phyloP scores from a whole-genome alignment of 2,797 vertebrate species.

The Phrynocephalus vlangalii region DNA sequence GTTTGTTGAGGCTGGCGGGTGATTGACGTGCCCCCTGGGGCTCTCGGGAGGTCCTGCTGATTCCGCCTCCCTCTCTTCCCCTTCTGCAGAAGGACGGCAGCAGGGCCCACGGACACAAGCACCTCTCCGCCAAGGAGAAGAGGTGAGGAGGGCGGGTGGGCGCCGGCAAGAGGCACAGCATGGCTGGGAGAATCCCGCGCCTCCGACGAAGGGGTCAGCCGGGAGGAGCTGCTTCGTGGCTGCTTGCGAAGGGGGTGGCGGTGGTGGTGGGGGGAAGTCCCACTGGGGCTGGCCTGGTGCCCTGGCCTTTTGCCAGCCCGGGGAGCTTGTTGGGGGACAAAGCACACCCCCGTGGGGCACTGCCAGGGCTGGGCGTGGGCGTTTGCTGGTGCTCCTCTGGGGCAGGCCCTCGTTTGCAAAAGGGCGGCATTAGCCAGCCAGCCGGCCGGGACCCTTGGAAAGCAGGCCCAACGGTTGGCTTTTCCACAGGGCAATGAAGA shows the following conservation, averaged over 20 bases:
- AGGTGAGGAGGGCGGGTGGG: slow-evolving; percentile 79
- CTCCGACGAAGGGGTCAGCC: too few relatives aligned
- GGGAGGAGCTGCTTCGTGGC: not conserved
- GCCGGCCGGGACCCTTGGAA: not conserved
- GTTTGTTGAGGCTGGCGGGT: not conserved
- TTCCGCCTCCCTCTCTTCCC: slow-evolving; percentile 12
- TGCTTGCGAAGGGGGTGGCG: not conserved
- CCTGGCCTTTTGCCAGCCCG: not conserved
- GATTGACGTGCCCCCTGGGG: not conserved
- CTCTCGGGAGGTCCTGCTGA: not conserved
- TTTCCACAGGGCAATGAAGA: slow-evolving; percentile 89
- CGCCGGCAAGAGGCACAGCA: not conserved
- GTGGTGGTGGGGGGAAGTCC: too few relatives aligned
- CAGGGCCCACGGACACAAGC: slow-evolving; percentile 85
- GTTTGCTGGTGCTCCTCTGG: too few relatives aligned
- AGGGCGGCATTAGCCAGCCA: not conserved
- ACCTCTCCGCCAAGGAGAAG: slow-evolving; percentile 92
- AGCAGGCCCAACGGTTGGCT: not conserved
- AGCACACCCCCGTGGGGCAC: not conserved
- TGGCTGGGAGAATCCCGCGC: too few relatives aligned
- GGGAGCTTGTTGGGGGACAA: too few relatives aligned
- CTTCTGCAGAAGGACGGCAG: slow-evolving; percentile 79
- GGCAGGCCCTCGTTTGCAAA: too few relatives aligned
- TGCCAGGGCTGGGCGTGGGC: not conserved
- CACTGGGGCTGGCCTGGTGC: too few relatives aligned